Evolutionary conservation across 2,888 invertebrate genomes (phyloP), one percentile per base, ranked within the genome.

Genomic region (Phania funesta): DNA sequence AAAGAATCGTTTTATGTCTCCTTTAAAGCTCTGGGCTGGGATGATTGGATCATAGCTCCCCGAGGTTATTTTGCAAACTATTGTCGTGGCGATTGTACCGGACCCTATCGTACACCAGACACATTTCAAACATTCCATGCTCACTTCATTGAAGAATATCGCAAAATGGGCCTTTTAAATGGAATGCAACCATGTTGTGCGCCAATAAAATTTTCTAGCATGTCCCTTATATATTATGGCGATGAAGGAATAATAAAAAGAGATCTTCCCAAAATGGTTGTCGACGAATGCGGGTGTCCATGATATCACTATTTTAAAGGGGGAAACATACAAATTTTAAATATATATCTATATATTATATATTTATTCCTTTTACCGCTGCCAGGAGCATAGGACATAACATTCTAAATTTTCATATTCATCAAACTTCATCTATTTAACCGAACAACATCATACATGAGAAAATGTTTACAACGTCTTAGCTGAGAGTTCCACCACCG

Each of bases 201-300:
- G 65, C 97, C 97, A 46, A 93, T 97, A 84, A 97, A 97, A 91
- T 97, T 98, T 92, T 96, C 97, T 77, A 95, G 96, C 90, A 96
- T 98, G 93, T 97, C 97, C 86, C 93, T 98, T 86, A 97, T 98
- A 90, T 98, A 98, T 92, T 97, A 96, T 92, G 97, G 97, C 86
- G 96, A 90, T 74, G 90, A 97, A 92, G 94, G 95, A 85, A 97
- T 98, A 91, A 96, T 98, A 91, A 97, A 98, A 91, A 94, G 97
- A 88, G 97, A 97, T 92, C 93, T 98, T 90, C 97, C 97, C 85
- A 97, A 97, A 93, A 98, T 98, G 97, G 96, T 97, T 87, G 97
- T 98, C 84, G 97, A 98, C 91, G 97, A 97, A 93, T 98, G 98
- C 92, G 97, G 97, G 87, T 98, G 98, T 92, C 97, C 97, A 87